phyloP scores from a whole-genome alignment of 2,113 vertebrate genomes.

The Procavia capensis region DNA sequence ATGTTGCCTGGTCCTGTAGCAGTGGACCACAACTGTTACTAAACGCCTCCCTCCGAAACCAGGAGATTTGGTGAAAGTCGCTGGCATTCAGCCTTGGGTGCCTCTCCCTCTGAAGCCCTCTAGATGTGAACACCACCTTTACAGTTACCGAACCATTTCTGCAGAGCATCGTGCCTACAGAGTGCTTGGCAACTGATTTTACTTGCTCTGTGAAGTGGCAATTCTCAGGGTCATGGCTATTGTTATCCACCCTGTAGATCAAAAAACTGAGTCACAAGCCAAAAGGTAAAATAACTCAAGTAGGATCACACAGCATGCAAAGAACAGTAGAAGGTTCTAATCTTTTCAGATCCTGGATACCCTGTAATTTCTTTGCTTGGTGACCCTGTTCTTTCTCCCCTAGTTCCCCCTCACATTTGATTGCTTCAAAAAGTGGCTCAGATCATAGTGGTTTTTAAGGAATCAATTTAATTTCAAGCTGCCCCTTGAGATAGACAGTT shows the following conservation, averaged over 20 bases:
- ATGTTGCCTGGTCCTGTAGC: not conserved
- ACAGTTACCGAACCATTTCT: not conserved
- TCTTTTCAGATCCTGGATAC: not conserved
- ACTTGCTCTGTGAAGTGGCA: not conserved
- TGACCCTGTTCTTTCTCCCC: not conserved
- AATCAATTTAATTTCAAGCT: not conserved
- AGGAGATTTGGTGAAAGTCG: not conserved
- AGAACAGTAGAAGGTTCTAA: not conserved
- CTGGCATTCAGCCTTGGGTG: not conserved
- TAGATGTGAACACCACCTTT: not conserved
- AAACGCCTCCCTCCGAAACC: not conserved
- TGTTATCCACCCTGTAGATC: not conserved
- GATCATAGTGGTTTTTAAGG: not conserved
- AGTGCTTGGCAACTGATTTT: not conserved
- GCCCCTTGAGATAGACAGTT: not conserved
- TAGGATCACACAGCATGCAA: no score
- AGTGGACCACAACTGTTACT: not conserved
- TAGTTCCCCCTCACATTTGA: not conserved
- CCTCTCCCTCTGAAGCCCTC: not conserved
- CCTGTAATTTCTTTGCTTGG: not conserved
- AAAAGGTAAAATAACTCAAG: not conserved
- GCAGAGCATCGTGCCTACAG: not conserved
- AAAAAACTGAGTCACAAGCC: conserved; percentile 1
- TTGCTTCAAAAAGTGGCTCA: not conserved
- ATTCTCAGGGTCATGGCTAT: not conserved